phyloP scores from a whole-genome alignment of 1,140 invertebrate species.

The Lepidotrigona ventralis region DNA sequence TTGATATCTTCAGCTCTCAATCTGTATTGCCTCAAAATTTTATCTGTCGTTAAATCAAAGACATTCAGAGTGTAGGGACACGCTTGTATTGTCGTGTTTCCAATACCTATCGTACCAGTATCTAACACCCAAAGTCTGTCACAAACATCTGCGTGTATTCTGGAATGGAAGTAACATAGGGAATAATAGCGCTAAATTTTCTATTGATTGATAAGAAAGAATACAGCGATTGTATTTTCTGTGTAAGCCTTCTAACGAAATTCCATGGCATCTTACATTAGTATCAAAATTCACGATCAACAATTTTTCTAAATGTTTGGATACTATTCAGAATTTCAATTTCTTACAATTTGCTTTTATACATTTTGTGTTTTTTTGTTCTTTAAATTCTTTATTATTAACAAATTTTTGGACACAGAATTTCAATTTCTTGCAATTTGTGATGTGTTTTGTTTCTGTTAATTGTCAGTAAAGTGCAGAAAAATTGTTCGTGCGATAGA shows the following conservation, averaged over 20 bases:
- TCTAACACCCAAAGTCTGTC: slow-evolving; percentile 90
- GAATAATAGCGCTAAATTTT: background rate
- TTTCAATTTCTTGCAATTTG: background rate
- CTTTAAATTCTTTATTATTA: too few species aligned
- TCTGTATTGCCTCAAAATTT: slow-evolving; percentile 85
- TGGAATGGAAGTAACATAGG: slow-evolving; percentile 41
- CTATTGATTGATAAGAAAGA: background rate
- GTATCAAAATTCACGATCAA: background rate
- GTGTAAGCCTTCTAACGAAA: too few species aligned
- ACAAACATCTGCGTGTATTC: slow-evolving; percentile 85
- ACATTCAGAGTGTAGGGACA: slow-evolving; percentile 88
- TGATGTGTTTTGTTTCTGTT: too few species aligned
- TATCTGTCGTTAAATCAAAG: slow-evolving; percentile 87
- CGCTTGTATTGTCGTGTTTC: slow-evolving; percentile 86
- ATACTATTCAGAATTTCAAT: background rate
- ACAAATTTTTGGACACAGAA: background rate
- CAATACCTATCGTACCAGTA: slow-evolving; percentile 90
- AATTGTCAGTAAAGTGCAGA: background rate
- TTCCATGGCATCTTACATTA: background rate
- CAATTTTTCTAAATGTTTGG: background rate
- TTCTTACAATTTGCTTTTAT: background rate
- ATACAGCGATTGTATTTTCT: too few species aligned
- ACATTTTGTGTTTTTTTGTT: too few species aligned
- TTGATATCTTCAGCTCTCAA: slow-evolving; percentile 87
- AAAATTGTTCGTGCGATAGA: background rate